Conservation (phyloP, 2,797 vertebrate species). For the Parauchenoglanis ngamensis region DNA sequence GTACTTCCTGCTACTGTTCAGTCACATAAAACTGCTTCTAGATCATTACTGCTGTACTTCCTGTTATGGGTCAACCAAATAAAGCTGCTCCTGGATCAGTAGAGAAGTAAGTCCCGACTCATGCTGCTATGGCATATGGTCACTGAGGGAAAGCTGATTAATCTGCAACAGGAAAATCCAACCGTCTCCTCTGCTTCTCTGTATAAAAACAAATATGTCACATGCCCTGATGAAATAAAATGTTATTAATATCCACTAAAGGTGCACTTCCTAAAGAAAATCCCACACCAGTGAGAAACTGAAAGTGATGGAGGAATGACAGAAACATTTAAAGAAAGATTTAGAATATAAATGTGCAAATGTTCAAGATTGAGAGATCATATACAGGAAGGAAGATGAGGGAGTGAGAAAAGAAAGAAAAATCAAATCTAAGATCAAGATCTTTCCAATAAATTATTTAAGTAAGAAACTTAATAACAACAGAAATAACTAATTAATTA, state of each 20-base stretch:
- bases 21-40: not conserved
- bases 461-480: not conserved
- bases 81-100: constrained; percentile 31
- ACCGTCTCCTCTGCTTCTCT: constrained; percentile 66
- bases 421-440: not conserved
- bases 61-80: not conserved
- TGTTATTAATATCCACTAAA: constrained; percentile 14
- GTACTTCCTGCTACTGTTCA: not conserved
- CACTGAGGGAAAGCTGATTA: constrained; percentile 79
- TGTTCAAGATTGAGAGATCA: not conserved
- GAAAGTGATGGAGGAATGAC: not conserved
- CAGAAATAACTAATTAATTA: not conserved
- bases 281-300: not conserved
- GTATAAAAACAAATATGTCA: constrained; percentile 76
- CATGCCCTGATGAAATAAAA: constrained; percentile 65
- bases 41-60: not conserved
- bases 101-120: constrained; percentile 49
- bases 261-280: not conserved
- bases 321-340: not conserved
- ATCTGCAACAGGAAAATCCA: constrained; percentile 76
- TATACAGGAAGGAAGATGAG: too few species aligned
- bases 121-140: constrained; percentile 80
- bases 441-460: not conserved
- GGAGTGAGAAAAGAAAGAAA: not conserved
- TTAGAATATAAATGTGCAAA: not conserved